Conservation (phyloP, 2,113 vertebrate species). For the Axis porcinus region DNA sequence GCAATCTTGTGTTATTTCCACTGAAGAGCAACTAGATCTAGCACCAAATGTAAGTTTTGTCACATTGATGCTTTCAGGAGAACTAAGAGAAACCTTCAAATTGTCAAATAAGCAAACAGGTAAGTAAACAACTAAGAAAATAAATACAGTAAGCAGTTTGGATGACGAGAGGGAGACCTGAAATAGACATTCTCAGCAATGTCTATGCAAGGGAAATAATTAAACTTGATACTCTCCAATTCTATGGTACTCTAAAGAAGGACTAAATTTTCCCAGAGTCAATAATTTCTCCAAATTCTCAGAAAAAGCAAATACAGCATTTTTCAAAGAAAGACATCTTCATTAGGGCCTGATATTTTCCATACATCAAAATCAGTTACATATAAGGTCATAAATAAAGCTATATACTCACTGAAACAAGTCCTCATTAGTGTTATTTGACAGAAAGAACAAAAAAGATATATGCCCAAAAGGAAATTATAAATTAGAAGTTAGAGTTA, state of each 20-base stretch:
- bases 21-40: not conserved
- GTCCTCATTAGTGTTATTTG: not conserved
- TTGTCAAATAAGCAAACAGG: not conserved
- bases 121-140: not conserved
- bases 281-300: not conserved
- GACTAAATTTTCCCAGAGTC: not conserved
- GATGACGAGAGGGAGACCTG: not conserved
- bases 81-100: not conserved
- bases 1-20: not conserved
- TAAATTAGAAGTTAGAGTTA: not conserved
- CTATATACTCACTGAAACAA: not conserved
- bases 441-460: not conserved
- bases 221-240: not conserved
- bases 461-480: not conserved
- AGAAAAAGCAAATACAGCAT: not conserved
- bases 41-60: not conserved
- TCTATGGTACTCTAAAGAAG: rapidly evolving
- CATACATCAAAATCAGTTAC: not conserved
- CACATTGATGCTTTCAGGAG: not conserved
- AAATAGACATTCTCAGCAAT: not conserved
- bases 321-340: not conserved
- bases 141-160: not conserved
- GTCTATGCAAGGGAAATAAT: not conserved
- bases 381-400: not conserved
- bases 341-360: not conserved